Base-by-base conservation (phyloP, 2,888 invertebrate genomes). In the Hipparchia sbordonii region DNA sequence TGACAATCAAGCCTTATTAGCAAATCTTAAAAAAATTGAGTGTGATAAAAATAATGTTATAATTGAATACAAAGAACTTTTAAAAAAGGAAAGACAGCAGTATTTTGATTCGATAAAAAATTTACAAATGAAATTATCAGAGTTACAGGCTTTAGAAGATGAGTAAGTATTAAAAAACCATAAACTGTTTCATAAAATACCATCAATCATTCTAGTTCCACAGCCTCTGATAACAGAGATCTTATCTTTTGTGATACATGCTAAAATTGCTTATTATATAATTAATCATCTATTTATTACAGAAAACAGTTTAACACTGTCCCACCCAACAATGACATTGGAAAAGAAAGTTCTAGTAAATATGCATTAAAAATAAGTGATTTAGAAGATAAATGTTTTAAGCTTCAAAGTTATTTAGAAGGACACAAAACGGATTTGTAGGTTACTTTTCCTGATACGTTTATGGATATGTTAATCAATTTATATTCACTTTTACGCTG, bases 31-130 rank as follows among this genome's bases (percentile, higher is more conserved):
- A 75, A 87, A 91, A 74, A 80, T 94, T 67, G 93, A 95, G 83
- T 84, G 82, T 39, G 93, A 94, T 73, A 93, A 94, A 81, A 86
- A 87, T 72, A 76, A 78, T 12, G 81, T 92, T 13, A 79, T 88
- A n/a, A 85, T 87, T 68, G 94, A 95, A 83, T 95, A 93, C 78
- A 95, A 95, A 78, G 88, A 90, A 76, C 79, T 95, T 54, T 79
- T 95, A 61, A 86, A 84, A 46, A 93, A 89, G 73, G 95, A 95
- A 85, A 90, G 94, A 81, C 88, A 89, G 75, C 92, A 95, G 77
- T 92, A 89, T 77, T 77, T 82, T 23, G 87, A 88, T 79, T 85
- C 86, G 57, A 82, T 87, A 2, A 88, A 89, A 80, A 86, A 87
- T 65, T 77, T 90, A 60, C 88, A 91, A 75, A 67, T 78, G 2